A percentile compares a stretch with the other conserved stretches of the same genome.
Conservation (phyloP, 1,140 invertebrate species). For the Acyrthosiphon pisum region DNA sequence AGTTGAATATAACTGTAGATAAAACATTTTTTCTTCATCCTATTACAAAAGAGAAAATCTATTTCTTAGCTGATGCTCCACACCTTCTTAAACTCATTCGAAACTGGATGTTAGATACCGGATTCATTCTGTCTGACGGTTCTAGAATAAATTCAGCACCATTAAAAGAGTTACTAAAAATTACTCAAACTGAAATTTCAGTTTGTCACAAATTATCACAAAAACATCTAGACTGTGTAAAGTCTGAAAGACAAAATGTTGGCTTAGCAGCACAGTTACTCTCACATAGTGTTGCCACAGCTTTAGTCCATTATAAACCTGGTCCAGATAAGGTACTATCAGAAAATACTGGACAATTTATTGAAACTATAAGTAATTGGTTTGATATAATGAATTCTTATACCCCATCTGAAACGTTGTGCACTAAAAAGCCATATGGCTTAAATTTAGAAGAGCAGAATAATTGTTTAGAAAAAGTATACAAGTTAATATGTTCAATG, state of each 20-base stretch:
- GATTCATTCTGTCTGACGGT: neutral
- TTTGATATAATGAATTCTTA: constrained; percentile 32
- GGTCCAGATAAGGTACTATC: neutral
- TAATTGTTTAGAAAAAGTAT: neutral
- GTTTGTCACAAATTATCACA: neutral
- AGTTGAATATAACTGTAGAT: neutral
- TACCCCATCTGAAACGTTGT: neutral
- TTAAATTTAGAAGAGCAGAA: neutral
- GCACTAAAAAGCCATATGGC: neutral
- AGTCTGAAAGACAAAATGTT: neutral
- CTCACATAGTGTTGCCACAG: neutral
- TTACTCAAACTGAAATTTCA: neutral
- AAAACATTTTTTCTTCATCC: constrained; percentile 24
- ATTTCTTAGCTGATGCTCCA: neutral
- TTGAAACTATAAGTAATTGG: neutral
- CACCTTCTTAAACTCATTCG: neutral
- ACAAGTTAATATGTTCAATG: neutral
- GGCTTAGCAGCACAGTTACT: neutral
- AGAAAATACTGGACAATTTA: neutral
- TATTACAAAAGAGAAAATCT: neutral
- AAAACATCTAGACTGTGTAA: neutral
- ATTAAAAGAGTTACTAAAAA: neutral
- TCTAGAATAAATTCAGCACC: neutral
- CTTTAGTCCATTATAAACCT: neutral
- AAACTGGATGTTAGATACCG: neutral